These are phyloP conservation scores for Plebejus anna DNA, from an alignment of 2,888 invertebrate species.

Conservation along the genomic window DNA sequence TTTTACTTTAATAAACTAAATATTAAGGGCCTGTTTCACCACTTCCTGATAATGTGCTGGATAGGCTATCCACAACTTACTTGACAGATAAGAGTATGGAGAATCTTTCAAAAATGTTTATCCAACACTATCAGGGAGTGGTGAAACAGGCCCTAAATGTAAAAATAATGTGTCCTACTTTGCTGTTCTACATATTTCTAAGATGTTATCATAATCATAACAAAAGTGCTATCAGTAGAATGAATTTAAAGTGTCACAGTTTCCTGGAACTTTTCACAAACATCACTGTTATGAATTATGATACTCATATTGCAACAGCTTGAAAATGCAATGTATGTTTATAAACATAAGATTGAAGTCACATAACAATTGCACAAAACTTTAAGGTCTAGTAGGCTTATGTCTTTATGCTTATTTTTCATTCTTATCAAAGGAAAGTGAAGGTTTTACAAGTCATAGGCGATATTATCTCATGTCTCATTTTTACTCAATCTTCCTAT, in stretches of 20 bases:
- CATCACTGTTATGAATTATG: background rate
- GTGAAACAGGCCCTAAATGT: no score
- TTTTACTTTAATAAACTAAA: no score
- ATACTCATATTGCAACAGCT: background rate
- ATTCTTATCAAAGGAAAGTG: background rate
- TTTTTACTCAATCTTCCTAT: no score
- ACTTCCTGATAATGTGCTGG: no score
- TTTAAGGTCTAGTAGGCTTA: background rate
- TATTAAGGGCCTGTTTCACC: no score
- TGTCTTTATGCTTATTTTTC: background rate
- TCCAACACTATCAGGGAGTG: no score
- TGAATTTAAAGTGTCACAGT: background rate
- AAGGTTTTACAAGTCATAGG: no score
- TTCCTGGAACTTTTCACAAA: background rate
- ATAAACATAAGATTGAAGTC: background rate
- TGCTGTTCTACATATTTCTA: background rate
- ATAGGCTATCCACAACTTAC: no score
- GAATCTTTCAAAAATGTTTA: no score
- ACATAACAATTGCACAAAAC: background rate
- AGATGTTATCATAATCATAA: background rate
- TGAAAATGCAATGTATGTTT: background rate
- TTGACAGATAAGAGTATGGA: no score
- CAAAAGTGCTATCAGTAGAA: background rate
- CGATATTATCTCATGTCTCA: no score
- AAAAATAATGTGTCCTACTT: background rate